Evolutionary conservation across 2,797 vertebrate genomes (phyloP).

Genomic region (Emydoidea blandingii): DNA sequence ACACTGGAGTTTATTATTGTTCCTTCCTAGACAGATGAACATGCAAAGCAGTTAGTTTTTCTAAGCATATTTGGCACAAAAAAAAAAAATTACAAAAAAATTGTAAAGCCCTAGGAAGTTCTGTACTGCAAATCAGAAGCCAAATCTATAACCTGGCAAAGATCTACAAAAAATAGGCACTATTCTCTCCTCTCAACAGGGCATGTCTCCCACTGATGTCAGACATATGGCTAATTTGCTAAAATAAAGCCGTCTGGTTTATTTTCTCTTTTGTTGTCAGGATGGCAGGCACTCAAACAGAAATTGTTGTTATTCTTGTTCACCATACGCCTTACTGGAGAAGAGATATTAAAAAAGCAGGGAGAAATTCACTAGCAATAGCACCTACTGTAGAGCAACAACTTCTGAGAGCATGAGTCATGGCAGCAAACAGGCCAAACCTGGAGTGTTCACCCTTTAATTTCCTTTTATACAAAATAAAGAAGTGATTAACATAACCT

Average conservation of each 20-base stretch:
- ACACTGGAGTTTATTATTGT: background rate
- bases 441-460: background rate
- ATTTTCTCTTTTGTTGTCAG: constrained; percentile 28
- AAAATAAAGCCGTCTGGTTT: constrained; percentile 35
- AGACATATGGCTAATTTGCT: constrained; percentile 41
- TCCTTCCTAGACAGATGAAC: background rate
- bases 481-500: background rate
- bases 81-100: background rate
- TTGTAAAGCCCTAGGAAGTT: background rate
- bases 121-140: background rate
- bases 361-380: background rate
- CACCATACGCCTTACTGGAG: background rate
- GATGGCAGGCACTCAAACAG: background rate
- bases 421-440: constrained; percentile 15
- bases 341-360: background rate
- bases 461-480: constrained; percentile 32
- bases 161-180: background rate
- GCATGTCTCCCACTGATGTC: constrained; percentile 14
- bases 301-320: background rate
- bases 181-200: constrained; percentile 36
- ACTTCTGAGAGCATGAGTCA: background rate
- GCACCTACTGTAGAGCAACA: background rate
- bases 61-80: background rate
- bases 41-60: background rate
- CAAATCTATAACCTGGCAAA: background rate